Evolutionary conservation across 2,113 vertebrate species (phyloP), one percentile per base, ranked within the genome.

Genomic region (Ia io): DNA sequence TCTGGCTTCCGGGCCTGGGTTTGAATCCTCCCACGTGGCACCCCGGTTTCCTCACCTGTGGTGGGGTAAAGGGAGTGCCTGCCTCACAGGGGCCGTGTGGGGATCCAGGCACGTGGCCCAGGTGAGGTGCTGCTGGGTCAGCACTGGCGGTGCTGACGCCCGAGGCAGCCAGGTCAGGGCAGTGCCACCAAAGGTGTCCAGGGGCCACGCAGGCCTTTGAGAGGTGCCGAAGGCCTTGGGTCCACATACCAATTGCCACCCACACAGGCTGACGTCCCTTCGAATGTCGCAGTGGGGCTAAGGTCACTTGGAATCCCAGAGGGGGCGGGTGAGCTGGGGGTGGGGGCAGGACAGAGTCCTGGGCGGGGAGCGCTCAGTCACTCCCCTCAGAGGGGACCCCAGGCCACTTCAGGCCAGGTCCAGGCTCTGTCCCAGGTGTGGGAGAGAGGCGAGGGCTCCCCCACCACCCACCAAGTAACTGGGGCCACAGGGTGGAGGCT

Each of bases 231-330:
- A 88, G 97, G 77, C 92, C 93, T 92, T 61, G 51, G 85, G 85
- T 90, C 40, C 71, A 78, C 96, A 95, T 95, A 93, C 94, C 96
- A 93, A 51, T 22, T 49, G 69, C 97, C 97, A 85, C 97, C 97
- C 97, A 97, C 97, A 71, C 97, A 95, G 95, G 91, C 91, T 6
- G 51, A 90, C 61, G 35, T 61, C 93, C 94, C 37, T 85, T 88
- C 93, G 87, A 91, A 70, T 32, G 4, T 35, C n/a, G 22, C 88
- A 94, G 86, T 0, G 0, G 97, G 79, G 51, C 97, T 80, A 97
- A 97, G 97, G 92, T 97, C 97, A 94, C 87, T 94, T 97, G 96
- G 93, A 96, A 71, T 71, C 3, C 1, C 2, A 9, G 70, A 49
- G 74, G 51, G 82, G 74, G 47, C 1, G 28, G 79, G n/a, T 67